Evolutionary conservation across 2,888 invertebrate genomes (phyloP), one percentile per base, ranked within the genome.

Genomic region (Drosophila gaucha): DNA sequence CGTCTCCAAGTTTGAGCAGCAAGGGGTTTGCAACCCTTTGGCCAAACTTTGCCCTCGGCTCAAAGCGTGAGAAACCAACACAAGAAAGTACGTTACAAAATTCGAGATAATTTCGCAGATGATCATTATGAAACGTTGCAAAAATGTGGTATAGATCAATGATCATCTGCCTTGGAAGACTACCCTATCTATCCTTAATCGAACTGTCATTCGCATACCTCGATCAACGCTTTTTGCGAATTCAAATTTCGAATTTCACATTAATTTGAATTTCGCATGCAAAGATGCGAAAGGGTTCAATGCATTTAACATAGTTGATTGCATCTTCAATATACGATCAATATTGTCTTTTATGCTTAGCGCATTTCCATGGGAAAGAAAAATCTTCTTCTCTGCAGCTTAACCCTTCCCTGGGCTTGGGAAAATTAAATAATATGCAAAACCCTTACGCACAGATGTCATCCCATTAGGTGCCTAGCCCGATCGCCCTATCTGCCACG

Each of bases 331-430:
- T 86, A 84, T 54, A 44, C 77, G 86, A 88, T 82, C 76, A 80
- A 78, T 88, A 87, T 83, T 86, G 87, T 86, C 87, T 88, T 87
- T 88, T 86, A 73, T 88, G 87, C 78, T 80, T 73, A 83, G 66
- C 65, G 52, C 68, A 89, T 90, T 90, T 89, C 71, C 90, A 90
- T 90, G 90, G 90, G 90, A 90, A 90, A 88, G 78, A 80, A 89
- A 90, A 82, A 49, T 78, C 82, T 58, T 74, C 74, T 46, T 38
- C 33, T 58, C 36, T 24, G n/a, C 16, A 12, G 41, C 68, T 63
- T 71, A 79, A 71, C 73, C 86, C 83, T 78, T 83, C 49, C 36
- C 33, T 14, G 22, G 60, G 73, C 87, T 74, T 82, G 88, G 86
- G 86, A 80, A 89, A 88, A 80, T 89, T 90, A 89, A 90, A 89